Base-by-base conservation (phyloP, 2,113 vertebrate species). In the Sisor rabdophorus region DNA sequence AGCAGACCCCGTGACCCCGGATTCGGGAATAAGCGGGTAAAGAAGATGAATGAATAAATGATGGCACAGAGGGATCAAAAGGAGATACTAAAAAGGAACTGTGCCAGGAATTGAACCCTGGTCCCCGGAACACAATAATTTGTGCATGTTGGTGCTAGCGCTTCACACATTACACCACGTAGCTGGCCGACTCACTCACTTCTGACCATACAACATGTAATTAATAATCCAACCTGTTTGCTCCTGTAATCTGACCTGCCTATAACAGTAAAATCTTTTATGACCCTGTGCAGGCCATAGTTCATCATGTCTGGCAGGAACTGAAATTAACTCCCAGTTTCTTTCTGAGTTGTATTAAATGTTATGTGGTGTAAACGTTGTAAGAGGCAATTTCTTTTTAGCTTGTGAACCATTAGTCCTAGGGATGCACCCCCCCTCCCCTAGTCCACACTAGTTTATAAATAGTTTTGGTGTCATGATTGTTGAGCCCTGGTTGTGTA, bases 391-490 rank as follows among this genome's bases (percentile, higher is more conserved):
- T 58, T 11, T 55, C 26, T 73, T 63, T 32, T 77, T 64, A 36
- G 48, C 50, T 24, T 78, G 80, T 86, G 81, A 86, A 83, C 77
- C 82, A 84, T 81, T 54, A 82, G 75, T 67, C 64, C 82, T 56
- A 78, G 58, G 83, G 84, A 73, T 56, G 70, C 82, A 76, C 54
- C 72, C 73, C 79, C 4, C 65, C 81, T 11, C 22, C 10, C 52
- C 28, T 60, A n/a, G n/a, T 40, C 22, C 61, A 67, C 26, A 56
- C 75, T 80, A 83, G 85, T 84, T 87, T 48, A 88, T 88, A 86
- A 88, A 89, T 89, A 89, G 81, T 73, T 61, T 19, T 54, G 40
- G 76, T 85, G 80, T 84, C 81, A 83, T 79, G 83, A 85, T 74
- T 79, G 59, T 77, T 81, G 75, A 73, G 76, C 82, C 84, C 79